Evolutionary conservation across 2,113 vertebrate species (phyloP).

Genomic region (Gobiocypris rarus): DNA sequence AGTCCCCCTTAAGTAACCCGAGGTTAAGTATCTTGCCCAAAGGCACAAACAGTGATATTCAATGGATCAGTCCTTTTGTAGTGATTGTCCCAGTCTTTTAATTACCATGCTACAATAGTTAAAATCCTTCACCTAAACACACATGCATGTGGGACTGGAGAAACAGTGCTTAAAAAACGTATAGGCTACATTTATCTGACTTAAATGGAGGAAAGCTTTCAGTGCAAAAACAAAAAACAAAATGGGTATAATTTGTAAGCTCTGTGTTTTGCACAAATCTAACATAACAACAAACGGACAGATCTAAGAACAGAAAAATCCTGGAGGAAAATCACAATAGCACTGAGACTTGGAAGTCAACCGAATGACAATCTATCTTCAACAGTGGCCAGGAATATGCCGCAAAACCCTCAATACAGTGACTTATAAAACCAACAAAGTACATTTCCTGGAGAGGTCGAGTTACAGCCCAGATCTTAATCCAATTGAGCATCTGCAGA

Average conservation of each 20-base stretch:
- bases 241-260: neutral
- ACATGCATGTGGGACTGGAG: neutral
- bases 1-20: neutral
- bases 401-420: neutral
- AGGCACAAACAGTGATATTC: neutral
- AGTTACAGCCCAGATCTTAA: conserved; percentile 1
- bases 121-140: no score
- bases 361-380: neutral
- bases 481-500: neutral
- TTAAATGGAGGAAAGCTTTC: neutral
- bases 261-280: neutral
- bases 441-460: neutral
- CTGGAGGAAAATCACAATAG: neutral
- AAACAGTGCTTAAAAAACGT: neutral
- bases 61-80: neutral
- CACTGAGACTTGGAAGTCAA: neutral
- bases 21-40: neutral
- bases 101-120: neutral
- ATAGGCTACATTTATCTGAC: neutral
- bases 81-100: neutral
- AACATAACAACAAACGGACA: neutral
- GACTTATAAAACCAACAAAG: conserved; percentile 4
- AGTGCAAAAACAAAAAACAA: neutral
- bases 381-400: conserved; percentile 6
- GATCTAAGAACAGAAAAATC: neutral